Base-by-base conservation (phyloP, 2,888 invertebrate species). In the Noctua fimbriata region DNA sequence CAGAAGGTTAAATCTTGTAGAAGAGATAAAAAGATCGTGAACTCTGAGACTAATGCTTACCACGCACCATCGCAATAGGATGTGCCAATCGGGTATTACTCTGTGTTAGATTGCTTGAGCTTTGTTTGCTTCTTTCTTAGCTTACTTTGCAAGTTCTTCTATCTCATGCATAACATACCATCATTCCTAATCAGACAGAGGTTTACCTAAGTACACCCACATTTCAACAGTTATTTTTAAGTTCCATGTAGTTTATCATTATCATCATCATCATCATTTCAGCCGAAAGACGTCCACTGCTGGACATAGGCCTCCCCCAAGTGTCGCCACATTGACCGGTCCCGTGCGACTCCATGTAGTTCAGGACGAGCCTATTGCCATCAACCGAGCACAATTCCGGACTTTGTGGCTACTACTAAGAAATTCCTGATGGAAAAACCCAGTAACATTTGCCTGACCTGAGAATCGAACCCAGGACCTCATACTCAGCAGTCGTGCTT, bases 1-100 rank as follows among this genome's bases (percentile, higher is more conserved):
- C 66, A 85, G 81, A 77, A 85, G 80, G 63, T 70, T 44, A 5
- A 80, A 52, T 41, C 36, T 63, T 67, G 44, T 60, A 4, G 14
- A n/a, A 44, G 2, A 12, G 1, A 49, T 49, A 70, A 65, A 58
- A 52, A 69, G 2, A 24, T 44, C 16, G 24, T 60, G n/a, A 67
- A 12, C 21, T 10, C 1, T 16, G n/a, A 24, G 10, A 21, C n/a
- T 47, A 5, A 24, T 44, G 32, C 12, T 28, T 41, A 28, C 2
- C 14, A 12, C 18, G 18, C 9, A 63, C 63, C 32, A 9, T 18
- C 18, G 28, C 9, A 18, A 32, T 63, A 18, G 2, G 60, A 63
- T 41, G 28, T 63, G 2, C 18, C 2, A 18, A 63, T 32, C 18
- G 28, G 9, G 16, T 2, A 18, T 18, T 63, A 9, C 24, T 10